phyloP scores from a whole-genome alignment of 2,888 invertebrate genomes.

The Drosophila limbata region DNA sequence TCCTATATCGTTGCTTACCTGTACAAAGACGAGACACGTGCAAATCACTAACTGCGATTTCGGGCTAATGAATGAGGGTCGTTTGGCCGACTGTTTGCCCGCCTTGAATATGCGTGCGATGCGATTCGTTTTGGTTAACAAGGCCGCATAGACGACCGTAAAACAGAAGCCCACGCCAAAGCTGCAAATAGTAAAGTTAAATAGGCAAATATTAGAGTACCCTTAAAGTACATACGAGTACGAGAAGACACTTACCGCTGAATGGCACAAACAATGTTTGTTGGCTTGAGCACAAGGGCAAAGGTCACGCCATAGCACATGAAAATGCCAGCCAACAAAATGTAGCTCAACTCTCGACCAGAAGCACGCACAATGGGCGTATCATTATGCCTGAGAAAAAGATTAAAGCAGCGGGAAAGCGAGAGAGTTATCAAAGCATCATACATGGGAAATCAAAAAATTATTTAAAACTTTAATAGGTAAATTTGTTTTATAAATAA shows the following conservation, averaged over 20 bases:
- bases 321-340: slow-evolving; percentile 94
- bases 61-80: slow-evolving; percentile 97
- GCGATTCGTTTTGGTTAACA: slow-evolving; percentile 98
- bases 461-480: too few species aligned
- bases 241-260: slow-evolving; percentile 91
- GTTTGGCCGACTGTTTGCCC: slow-evolving; percentile 96
- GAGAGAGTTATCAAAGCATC: background rate
- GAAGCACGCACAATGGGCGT: slow-evolving; percentile 99
- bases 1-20: slow-evolving; percentile 87
- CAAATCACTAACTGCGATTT: slow-evolving; percentile 96
- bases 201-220: background rate
- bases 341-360: slow-evolving; percentile 95
- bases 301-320: slow-evolving; percentile 97
- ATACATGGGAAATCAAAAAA: too few species aligned
- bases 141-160: slow-evolving; percentile 97
- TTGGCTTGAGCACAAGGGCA: slow-evolving; percentile 93
- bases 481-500: too few species aligned
- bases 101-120: slow-evolving; percentile 98
- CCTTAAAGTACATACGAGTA: background rate
- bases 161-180: slow-evolving; percentile 98
- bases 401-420: too few species aligned
- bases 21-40: slow-evolving; percentile 93
- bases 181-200: slow-evolving; percentile 85
- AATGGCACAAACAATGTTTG: slow-evolving; percentile 94
- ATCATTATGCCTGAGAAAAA: slow-evolving; percentile 89